Evolutionary conservation across 2,113 vertebrate genomes (phyloP).

Genomic region (Hydrochoerus hydrochaeris): DNA sequence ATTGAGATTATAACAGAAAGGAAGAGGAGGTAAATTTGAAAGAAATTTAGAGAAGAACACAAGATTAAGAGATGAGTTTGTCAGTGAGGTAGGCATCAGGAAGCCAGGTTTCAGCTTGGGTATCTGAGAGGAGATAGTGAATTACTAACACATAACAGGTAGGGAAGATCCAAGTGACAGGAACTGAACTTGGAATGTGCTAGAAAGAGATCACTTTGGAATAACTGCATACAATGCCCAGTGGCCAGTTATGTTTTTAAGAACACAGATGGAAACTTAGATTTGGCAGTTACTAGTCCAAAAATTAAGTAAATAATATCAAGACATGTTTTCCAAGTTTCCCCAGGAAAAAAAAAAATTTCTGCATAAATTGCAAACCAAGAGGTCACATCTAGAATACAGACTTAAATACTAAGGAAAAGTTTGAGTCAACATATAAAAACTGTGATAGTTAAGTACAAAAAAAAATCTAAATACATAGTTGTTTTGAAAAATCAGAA

Average conservation of each 20-base stretch:
- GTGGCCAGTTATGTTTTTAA: background rate
- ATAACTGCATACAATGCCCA: background rate
- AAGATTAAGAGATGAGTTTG: background rate
- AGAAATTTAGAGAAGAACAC: slow-evolving; percentile 1
- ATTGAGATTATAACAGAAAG: background rate
- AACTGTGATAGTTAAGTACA: slow-evolving; percentile 12
- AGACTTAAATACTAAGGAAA: slow-evolving; percentile 66
- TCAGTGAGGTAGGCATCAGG: background rate
- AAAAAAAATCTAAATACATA: background rate
- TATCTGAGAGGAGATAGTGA: background rate
- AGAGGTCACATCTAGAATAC: slow-evolving; percentile 59
- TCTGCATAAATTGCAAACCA: slow-evolving; percentile 25
- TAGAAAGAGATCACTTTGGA: background rate
- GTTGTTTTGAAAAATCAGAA: slow-evolving; percentile 35
- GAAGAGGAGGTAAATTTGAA: background rate
- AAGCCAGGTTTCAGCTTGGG: background rate
- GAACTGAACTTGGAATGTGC: background rate
- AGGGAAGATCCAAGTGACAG: background rate
- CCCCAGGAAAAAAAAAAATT: slow-evolving; percentile 46
- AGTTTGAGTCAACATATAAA: slow-evolving; percentile 56
- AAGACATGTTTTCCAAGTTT: background rate
- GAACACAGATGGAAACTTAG: slow-evolving; percentile 10
- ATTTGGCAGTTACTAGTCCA: background rate
- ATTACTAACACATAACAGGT: background rate
- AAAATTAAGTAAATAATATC: slow-evolving; percentile 55